Evolutionary conservation across 1,140 invertebrate genomes (phyloP), one percentile per base, ranked within the genome.

Genomic region (Muscidifurax raptorellus): DNA sequence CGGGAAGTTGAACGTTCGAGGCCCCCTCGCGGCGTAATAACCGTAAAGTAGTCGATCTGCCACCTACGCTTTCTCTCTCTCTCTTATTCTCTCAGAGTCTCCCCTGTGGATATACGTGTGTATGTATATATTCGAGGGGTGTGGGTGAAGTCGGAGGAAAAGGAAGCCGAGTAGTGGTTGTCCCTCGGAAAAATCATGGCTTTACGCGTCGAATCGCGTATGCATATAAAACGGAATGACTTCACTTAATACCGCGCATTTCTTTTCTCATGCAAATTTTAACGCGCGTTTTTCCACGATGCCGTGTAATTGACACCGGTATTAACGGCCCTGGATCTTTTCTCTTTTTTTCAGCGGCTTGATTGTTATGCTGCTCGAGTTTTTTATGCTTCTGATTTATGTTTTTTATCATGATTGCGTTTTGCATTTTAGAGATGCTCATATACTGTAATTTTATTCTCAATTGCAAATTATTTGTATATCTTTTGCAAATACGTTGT

Each of bases 221-320:
- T 90, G 90, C 89, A 90, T 90, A 89, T 90, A 90, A 90, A 90
- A 87, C 87, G 88, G 87, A 88, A 90, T 89, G 89, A 90, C 90
- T 90, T 90, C 86, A 88, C 87, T 80, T 81, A 80, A 85, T 85
- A 69, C 79, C 64, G 52, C 52, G 84, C 78, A 76, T 81, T 80
- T 77, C 84, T 85, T 85, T 85, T 85, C 74, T 85, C 72, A 85
- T 85, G 84, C 79, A 85, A 85, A 85, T 85, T 85, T 85, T 67
- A 85, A 71, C 72, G 27, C 28, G 15, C 28, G 69, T 32, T 71
- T 84, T 85, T 81, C 79, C 72, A 44, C 64, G 84, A 36, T 59
- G 25, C 36, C 71, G 52, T 59, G 84, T 85, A 85, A 85, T 85
- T 85, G 84, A 81, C 84, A 85, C 84, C 44, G 59, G 44, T 80